phyloP scores from a whole-genome alignment of 1,140 invertebrate genomes.

The Ganaspis sp. region DNA sequence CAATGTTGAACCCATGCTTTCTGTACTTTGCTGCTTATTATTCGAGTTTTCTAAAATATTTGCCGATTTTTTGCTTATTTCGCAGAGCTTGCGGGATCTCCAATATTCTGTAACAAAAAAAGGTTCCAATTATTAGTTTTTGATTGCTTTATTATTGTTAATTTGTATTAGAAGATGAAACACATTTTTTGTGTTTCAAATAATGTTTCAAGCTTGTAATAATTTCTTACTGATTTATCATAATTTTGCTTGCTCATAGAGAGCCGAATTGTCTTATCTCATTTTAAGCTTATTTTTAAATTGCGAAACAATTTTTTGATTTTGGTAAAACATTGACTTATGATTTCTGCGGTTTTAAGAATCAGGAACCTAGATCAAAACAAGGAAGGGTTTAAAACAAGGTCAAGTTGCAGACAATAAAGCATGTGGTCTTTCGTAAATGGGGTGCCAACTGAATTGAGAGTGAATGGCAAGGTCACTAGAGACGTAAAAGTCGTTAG shows the following conservation, averaged over 20 bases:
- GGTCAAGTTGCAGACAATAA: constrained; percentile 18
- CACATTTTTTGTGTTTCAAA: no score
- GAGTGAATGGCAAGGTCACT: constrained; percentile 21
- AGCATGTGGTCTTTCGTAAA: not conserved
- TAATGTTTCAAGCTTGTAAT: no score
- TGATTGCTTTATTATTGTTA: no score
- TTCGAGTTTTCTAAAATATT: constrained; percentile 41
- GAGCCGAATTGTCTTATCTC: no score
- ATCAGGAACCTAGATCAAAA: not conserved
- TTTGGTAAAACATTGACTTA: not conserved
- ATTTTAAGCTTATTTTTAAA: no score
- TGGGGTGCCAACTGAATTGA: constrained; percentile 18
- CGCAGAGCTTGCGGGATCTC: constrained; percentile 66
- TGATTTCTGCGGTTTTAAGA: not conserved
- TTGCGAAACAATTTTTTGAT: no score
- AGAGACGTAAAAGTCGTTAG: constrained; percentile 1
- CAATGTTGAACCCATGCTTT: constrained; percentile 54
- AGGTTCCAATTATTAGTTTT: not conserved
- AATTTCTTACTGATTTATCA: no score
- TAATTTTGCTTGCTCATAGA: no score
- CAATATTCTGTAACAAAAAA: constrained; percentile 69
- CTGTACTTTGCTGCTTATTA: constrained; percentile 47
- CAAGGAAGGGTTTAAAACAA: constrained; percentile 12
- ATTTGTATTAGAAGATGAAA: no score
- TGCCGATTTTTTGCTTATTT: constrained; percentile 62